phyloP scores from a whole-genome alignment of 2,113 vertebrate genomes.

The Cervus canadensis region DNA sequence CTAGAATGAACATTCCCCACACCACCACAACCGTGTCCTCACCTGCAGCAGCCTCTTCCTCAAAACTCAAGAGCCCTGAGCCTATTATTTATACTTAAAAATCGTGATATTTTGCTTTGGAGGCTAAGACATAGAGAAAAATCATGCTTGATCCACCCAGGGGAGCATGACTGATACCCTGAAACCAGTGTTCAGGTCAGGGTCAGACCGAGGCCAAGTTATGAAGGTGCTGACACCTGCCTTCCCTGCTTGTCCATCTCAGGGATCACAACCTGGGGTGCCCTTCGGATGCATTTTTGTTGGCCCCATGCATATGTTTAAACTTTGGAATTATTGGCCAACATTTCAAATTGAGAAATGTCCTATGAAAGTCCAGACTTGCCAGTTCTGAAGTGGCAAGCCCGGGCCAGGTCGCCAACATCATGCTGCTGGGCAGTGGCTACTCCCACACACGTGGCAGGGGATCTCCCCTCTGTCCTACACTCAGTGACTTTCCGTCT shows the following conservation, averaged over 20 bases:
- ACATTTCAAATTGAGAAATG: neutral
- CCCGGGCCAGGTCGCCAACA: rapidly evolving
- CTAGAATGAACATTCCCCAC: neutral
- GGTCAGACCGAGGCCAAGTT: neutral
- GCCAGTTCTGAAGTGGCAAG: neutral
- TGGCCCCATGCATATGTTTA: neutral
- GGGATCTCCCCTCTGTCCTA: rapidly evolving
- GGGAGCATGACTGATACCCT: neutral
- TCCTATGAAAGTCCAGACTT: neutral
- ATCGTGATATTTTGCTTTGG: neutral
- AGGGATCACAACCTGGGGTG: neutral
- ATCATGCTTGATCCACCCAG: neutral
- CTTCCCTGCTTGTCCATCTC: neutral
- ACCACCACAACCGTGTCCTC: neutral
- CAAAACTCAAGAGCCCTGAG: neutral
- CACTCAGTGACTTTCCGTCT: neutral
- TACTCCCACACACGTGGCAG: rapidly evolving
- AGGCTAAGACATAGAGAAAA: neutral
- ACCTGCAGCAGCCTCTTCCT: neutral
- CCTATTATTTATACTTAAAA: neutral
- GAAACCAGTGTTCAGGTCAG: neutral
- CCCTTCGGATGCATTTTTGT: neutral
- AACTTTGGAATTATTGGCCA: neutral
- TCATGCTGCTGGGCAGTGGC: neutral
- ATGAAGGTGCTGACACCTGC: rapidly evolving